phyloP scores from a whole-genome alignment of 2,113 vertebrate genomes.

The Ciconia maguari region DNA sequence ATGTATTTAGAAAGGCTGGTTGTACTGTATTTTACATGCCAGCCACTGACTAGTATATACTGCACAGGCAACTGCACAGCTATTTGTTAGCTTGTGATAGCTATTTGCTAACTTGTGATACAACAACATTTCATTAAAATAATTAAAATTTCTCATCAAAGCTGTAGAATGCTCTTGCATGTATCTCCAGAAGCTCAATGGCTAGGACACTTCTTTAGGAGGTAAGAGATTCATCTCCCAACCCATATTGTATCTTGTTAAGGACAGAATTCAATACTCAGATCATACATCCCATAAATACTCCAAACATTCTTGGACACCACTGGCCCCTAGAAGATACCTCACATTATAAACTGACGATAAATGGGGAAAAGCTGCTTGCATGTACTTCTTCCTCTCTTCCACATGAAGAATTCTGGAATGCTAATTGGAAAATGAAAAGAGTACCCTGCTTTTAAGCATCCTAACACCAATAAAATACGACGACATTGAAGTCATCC shows the following conservation, averaged over 20 bases:
- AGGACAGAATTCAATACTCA: neutral
- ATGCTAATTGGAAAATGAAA: neutral
- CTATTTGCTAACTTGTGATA: neutral
- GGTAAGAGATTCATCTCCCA: neutral
- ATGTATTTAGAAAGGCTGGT: neutral
- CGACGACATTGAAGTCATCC: neutral
- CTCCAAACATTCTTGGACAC: neutral
- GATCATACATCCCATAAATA: neutral
- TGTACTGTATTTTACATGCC: neutral
- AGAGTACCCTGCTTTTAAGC: neutral
- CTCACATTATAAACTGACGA: neutral
- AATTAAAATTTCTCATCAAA: neutral
- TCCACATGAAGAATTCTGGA: neutral
- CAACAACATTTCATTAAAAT: neutral
- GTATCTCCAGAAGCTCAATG: neutral
- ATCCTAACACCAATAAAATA: neutral
- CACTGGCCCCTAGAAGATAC: neutral
- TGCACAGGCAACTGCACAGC: neutral
- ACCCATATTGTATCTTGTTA: neutral
- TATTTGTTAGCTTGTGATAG: neutral
- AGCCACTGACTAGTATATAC: neutral
- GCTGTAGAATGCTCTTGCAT: neutral
- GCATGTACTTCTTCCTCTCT: neutral
- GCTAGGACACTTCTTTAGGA: neutral
- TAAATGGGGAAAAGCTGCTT: neutral